Base-by-base conservation (phyloP, 1,140 invertebrate genomes). In the Saccostrea echinata region DNA sequence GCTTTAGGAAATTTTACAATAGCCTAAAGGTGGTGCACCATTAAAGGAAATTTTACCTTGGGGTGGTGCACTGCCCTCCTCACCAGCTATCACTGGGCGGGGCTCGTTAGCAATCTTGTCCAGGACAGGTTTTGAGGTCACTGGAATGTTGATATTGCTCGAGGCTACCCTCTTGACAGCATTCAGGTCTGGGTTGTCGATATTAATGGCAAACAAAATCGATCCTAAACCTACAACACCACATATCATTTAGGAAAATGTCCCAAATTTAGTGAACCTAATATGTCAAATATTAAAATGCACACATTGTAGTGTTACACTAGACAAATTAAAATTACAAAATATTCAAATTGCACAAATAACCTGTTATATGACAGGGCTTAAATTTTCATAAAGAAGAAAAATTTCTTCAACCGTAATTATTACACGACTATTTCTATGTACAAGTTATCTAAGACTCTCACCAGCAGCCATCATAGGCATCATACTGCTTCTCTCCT, bases 131-230 rank as follows among this genome's bases (percentile, higher is more conserved):
- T 82, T 84, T 53, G 71, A 84, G 30, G 68, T 85, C 68, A 88
- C 87, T 6, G 87, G 81, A 6, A 92, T 90, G 84, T 91, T 92
- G 33, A 90, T 90, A 61, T 89, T 92, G 71, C 90, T 91, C 96
- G 95, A 27, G 64, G 85, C 11, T 88, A 90, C 12, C 57, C 86
- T 83, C 84, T 91, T 95, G 97, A 97, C 80, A 98, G 95, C 91
- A 95, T 98, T 97, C 64, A 98, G 95, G 93, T 97, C 97, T 85
- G 96, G 95, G 95, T 97, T 97, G 94, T 98, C 98, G 90, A 98
- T 97, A 92, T 96, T 97, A 92, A 98, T 97, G 35, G 98, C 98
- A 96, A 99, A 99, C 90, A 98, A 96, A 93, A 98, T 97, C 61
- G 97, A 97, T 88, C 96, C 97, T 92, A 98, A 95, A 88, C 97